Base-by-base conservation (phyloP, 2,113 vertebrate genomes). In the Protobothrops mucrosquamatus region DNA sequence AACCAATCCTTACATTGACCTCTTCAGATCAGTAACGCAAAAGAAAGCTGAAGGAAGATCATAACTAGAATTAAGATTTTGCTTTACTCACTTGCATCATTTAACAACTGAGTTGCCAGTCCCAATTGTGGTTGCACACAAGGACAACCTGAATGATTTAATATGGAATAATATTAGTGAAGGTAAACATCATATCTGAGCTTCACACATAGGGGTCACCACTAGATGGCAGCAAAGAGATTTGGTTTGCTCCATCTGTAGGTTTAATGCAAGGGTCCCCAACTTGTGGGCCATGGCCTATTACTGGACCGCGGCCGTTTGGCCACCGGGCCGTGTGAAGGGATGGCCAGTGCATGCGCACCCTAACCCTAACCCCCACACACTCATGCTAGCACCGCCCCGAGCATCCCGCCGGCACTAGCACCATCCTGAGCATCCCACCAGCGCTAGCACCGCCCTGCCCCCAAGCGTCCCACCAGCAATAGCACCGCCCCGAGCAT, bases 301-400 rank as follows among this genome's bases (percentile, higher is more conserved):
- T 1, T 51, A 51, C 48, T 51, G 48, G 7, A 1, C 1, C 48
- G 0, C 1, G 8, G 48, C 48, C 1, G 8, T 1, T 51, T 51
- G 1, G 7, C 8, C 48, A 9, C 8, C 1, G 1, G 48, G 48
- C 8, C 48, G 0, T 9, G 8, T 51, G 48, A 51, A 51, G 48
- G 48, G 48, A 51, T 51, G 48, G 48, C 48, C 48, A 51, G 48
- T 51, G 8, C 48, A 51, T 0, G 48, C 8, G 7, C 48, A 51
- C 48, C 48, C 48, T 8, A 48, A 9, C 1, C 48, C 48, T 51
- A 51, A 51, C 48, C 48, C 8, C 48, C 48, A 51, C 48, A 51
- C 48, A 51, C 7, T 51, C 48, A 51, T 8, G 8, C 48, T 51
- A 51, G 48, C 48, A 51, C 48, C 8, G 48, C 48, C 48, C 48